A percentile compares a stretch with the other conserved stretches of the same genome.
Evolutionary conservation across 2,888 invertebrate genomes (phyloP).

Genomic region (Rhingia rostrata): DNA sequence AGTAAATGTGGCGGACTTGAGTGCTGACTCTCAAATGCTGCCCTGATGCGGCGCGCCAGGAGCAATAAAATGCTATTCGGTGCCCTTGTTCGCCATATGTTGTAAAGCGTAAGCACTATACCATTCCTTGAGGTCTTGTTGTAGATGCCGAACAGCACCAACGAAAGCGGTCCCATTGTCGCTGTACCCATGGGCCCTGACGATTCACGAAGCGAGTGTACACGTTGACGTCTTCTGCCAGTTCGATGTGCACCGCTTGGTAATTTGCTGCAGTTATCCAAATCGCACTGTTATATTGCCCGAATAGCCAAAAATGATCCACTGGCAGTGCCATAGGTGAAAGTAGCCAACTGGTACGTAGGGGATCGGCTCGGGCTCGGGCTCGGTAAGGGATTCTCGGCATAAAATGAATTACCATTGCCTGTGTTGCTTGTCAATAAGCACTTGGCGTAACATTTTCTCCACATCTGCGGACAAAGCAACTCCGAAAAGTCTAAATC

Average conservation of each 20-base stretch:
- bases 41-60: conserved; percentile 42
- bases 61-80: conserved; percentile 42
- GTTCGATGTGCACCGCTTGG: conserved; percentile 41
- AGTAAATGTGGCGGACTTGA: conserved; percentile 46
- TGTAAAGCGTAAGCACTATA: conserved; percentile 12
- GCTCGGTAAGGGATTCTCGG: conserved; percentile 67
- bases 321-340: conserved; percentile 58
- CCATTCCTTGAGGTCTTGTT: conserved; percentile 20
- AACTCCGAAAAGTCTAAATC: conserved; percentile 66
- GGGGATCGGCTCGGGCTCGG: too few species aligned
- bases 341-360: conserved; percentile 67
- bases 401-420: conserved; percentile 74
- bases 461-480: conserved; percentile 75
- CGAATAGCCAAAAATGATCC: conserved; percentile 53
- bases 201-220: conserved; percentile 36
- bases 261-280: too few species aligned
- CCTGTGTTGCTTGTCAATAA: conserved; percentile 50
- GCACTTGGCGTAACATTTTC: conserved; percentile 74
- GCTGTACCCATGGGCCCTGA: conserved; percentile 54
- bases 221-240: conserved; percentile 35
- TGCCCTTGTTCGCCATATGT: conserved; percentile 14
- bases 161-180: conserved; percentile 40
- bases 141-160: conserved; percentile 15
- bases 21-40: conserved; percentile 39
- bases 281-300: too few species aligned